Evolutionary conservation across 30 jellyfish, hydroid and myxozoan species (phyloP), one percentile per base, ranked within the genome.

Genomic region (Sanderia malayensis): DNA sequence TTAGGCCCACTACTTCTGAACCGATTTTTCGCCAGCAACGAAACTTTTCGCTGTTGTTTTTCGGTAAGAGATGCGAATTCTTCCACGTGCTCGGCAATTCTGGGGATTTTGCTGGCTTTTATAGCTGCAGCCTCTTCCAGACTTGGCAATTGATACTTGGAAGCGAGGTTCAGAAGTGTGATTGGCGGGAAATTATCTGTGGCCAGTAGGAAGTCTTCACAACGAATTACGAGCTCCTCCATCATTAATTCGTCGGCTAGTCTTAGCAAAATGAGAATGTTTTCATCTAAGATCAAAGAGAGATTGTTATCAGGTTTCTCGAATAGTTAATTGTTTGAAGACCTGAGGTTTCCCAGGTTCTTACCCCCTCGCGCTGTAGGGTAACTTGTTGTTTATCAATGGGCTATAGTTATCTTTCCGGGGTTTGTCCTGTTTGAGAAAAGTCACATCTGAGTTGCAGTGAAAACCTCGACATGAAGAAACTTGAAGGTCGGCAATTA

Each of bases 171-270:
- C 0, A 85, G 86, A 11, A 85, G 71, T 0, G 55, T 8, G 19
- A 85, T 22, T 2, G 87, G 83, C 25, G 87, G 31, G 29, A 44
- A 70, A 11, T 30, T 61, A 18, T 59, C 53, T 1, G 84, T 47
- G 0, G 37, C 4, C 64, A 85, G 37, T 10, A 85, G 82, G 81
- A 29, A 61, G 2, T 76, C 87, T 32, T 85, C 95, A 33, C 95
- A 85, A 2, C 83, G 87, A n/a, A 58, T 64, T 3, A 85, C 90
- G 24, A 85, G 53, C 20, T 71, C 84, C 29, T 71, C 86, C 46
- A 85, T 58, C 90, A 85, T 74, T 46, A 74, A 68, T 31, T 85
- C 95, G 20, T 85, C 84, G 18, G 95, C 95, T 18, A 76, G 67
- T 18, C 72, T 74, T 68, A 85, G 90, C 24, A 85, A 55, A 11